Evolutionary conservation across 2,888 invertebrate genomes (phyloP).

Genomic region (Dolomedes plantarius): DNA sequence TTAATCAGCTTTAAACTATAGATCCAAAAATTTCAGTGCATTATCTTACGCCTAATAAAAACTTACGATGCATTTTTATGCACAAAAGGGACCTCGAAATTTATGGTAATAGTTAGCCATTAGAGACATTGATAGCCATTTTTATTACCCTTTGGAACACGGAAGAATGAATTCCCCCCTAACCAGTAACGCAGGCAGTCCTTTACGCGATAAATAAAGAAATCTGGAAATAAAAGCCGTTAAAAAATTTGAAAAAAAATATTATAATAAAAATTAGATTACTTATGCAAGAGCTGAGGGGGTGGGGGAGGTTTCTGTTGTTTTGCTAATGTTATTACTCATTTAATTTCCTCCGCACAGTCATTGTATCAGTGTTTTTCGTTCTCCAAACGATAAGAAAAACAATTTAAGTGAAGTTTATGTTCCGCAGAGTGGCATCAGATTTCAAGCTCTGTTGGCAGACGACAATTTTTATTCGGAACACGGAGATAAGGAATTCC

Average conservation of each 20-base stretch:
- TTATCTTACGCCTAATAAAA: neutral
- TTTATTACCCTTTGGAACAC: neutral
- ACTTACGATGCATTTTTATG: neutral
- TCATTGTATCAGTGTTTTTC: neutral
- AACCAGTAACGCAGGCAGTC: neutral
- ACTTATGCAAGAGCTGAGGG: conserved; percentile 32
- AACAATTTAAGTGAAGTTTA: conserved; percentile 62
- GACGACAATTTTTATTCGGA: conserved; percentile 54
- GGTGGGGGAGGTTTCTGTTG: too few relatives aligned
- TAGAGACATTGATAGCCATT: conserved; percentile 4
- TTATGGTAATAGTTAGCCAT: conserved; percentile 43
- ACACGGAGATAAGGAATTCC: conserved; percentile 56
- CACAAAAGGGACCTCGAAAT: neutral
- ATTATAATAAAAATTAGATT: conserved; percentile 33
- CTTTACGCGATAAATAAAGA: conserved; percentile 18
- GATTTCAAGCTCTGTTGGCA: conserved; percentile 56
- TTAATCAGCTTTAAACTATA: too few relatives aligned
- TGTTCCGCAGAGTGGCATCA: conserved; percentile 57
- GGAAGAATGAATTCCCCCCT: too few relatives aligned
- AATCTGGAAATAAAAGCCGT: conserved; percentile 39
- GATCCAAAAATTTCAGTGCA: neutral
- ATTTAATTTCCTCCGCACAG: conserved; percentile 23
- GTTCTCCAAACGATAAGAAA: conserved; percentile 39
- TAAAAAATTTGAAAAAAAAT: conserved; percentile 24
- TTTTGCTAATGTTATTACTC: conserved; percentile 51